phyloP scores from a whole-genome alignment of 35 echinoderm and acorn worm genomes.

The Heliocidaris erythrogramma region DNA sequence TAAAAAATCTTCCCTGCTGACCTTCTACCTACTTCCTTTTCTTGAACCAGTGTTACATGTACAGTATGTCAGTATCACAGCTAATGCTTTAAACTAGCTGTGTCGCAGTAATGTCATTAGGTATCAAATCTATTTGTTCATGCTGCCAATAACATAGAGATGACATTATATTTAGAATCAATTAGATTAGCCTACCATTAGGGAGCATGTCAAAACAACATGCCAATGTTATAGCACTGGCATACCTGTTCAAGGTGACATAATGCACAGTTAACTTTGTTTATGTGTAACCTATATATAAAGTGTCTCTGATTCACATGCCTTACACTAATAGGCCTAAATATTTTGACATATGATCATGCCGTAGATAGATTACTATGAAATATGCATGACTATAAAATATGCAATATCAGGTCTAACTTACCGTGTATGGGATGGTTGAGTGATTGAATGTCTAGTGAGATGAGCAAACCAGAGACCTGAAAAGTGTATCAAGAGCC shows the following conservation, averaged over 20 bases:
- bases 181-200: neutral
- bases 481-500: too few species aligned
- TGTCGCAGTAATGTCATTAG: neutral
- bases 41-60: neutral
- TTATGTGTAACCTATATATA: too few species aligned
- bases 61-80: neutral
- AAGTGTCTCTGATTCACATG: too few species aligned
- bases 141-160: neutral
- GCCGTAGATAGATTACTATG: too few species aligned
- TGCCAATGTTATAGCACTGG: neutral
- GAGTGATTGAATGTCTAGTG: too few species aligned
- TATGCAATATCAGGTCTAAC: too few species aligned
- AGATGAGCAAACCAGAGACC: too few species aligned
- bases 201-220: conserved; percentile 2
- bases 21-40: neutral
- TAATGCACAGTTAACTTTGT: too few species aligned
- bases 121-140: neutral
- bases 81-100: neutral
- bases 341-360: too few species aligned
- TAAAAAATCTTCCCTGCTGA: neutral
- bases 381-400: too few species aligned
- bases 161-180: neutral
- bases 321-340: too few species aligned
- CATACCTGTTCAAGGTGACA: neutral
- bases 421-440: too few species aligned